Evolutionary conservation across 2,113 vertebrate species (phyloP).

Genomic region (Labeo rohita): DNA sequence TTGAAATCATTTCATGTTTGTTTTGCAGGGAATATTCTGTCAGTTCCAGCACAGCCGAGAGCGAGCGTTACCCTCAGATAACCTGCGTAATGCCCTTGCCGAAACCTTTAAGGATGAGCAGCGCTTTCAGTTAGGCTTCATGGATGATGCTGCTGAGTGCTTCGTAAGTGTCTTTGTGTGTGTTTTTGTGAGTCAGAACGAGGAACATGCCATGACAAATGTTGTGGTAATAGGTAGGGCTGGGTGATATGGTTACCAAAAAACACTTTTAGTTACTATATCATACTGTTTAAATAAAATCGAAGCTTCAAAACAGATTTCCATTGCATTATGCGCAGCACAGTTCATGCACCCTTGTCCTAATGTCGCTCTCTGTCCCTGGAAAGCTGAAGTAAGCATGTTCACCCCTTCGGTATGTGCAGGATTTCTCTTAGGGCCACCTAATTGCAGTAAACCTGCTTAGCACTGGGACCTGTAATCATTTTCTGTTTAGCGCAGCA

Average conservation of each 20-base stretch:
- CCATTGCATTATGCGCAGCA: neutral
- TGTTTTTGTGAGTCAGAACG: neutral
- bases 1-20: neutral
- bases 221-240: neutral
- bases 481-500: constrained; percentile 49
- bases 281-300: too few species aligned
- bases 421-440: constrained; percentile 40
- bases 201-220: neutral
- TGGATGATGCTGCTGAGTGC: constrained; percentile 98
- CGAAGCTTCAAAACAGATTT: neutral
- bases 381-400: constrained; percentile 34
- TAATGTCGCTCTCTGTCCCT: neutral
- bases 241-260: too few species aligned
- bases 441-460: constrained; percentile 51
- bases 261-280: too few species aligned
- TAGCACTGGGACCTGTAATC: constrained; percentile 55
- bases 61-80: constrained; percentile 93
- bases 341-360: neutral
- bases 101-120: constrained; percentile 98
- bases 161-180: constrained; percentile 84
- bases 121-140: constrained; percentile 95
- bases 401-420: constrained; percentile 31
- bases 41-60: constrained; percentile 95
- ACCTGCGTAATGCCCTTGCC: constrained; percentile 90
- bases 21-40: constrained; percentile 87